Percentiles rank a stretch among this genome's conserved stretches.
Conservation (phyloP, 2,113 vertebrate species). For the Lepus americanus region DNA sequence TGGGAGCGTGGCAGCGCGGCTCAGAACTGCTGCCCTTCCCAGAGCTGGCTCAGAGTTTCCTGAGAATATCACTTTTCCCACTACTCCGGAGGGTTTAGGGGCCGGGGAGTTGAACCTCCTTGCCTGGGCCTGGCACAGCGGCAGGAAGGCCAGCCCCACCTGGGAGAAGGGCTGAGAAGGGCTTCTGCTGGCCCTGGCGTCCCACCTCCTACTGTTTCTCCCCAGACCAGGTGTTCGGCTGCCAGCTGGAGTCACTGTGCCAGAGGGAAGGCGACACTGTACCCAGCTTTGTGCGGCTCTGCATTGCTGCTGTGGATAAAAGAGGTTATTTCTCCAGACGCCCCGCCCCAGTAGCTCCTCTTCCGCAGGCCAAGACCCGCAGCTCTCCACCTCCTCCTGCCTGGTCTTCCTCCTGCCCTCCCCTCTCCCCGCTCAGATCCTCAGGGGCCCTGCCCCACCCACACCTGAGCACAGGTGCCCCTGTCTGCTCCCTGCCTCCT, state of each 20-base stretch:
- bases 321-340: slow-evolving; percentile 87
- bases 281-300: slow-evolving; percentile 93
- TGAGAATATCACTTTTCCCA: background rate
- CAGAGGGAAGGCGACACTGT: slow-evolving; percentile 91
- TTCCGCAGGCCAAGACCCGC: background rate
- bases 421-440: background rate
- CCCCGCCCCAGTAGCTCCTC: background rate
- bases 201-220: background rate
- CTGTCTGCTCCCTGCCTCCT: background rate
- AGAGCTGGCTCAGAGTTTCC: background rate
- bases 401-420: background rate
- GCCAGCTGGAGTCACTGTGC: slow-evolving; percentile 93
- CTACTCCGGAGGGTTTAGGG: background rate
- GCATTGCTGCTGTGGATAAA: slow-evolving; percentile 92
- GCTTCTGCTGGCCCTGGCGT: background rate
- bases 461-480: background rate
- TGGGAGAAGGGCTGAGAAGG: background rate
- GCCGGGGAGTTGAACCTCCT: background rate
- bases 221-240: slow-evolving; percentile 96
- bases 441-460: background rate
- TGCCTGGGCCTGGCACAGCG: background rate
- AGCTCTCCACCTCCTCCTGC: background rate
- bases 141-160: background rate
- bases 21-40: background rate
- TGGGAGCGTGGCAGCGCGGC: background rate